These are phyloP conservation scores for Falco berigora DNA, from an alignment of 2,797 vertebrate genomes.

Conservation along the genomic window DNA sequence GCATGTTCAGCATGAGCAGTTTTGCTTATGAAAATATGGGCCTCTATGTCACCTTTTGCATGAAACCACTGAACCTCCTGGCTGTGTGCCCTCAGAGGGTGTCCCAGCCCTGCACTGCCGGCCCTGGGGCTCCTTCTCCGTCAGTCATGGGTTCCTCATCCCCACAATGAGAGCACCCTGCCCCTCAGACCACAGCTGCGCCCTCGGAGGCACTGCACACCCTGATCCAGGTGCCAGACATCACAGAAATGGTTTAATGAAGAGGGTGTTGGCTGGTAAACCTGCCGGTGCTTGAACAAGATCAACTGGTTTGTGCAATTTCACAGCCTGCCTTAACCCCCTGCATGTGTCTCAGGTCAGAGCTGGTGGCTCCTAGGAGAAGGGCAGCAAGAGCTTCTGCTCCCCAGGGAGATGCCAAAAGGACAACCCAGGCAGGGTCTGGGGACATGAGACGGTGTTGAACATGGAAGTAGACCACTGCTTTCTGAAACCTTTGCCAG, in stretches of 20 bases:
- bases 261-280: not conserved
- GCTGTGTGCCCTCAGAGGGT: accelerated
- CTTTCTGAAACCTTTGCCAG: not conserved
- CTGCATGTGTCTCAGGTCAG: accelerated
- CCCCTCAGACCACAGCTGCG: not conserved
- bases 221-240: not conserved
- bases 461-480: not conserved
- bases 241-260: accelerated
- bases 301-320: not conserved
- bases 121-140: not conserved
- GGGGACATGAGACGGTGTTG: not conserved
- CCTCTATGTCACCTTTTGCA: not conserved
- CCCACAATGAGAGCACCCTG: not conserved
- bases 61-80: not conserved
- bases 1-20: not conserved
- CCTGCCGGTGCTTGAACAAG: accelerated
- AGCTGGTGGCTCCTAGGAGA: not conserved
- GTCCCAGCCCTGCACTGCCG: not conserved
- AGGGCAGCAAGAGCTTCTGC: not conserved
- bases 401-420: not conserved
- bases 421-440: not conserved
- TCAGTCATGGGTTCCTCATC: not conserved
- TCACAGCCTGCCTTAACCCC: not conserved
- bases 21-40: not conserved
- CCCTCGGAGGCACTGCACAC: accelerated